Evolutionary conservation across 2,113 vertebrate species (phyloP).

Genomic region (Sialia sialis): DNA sequence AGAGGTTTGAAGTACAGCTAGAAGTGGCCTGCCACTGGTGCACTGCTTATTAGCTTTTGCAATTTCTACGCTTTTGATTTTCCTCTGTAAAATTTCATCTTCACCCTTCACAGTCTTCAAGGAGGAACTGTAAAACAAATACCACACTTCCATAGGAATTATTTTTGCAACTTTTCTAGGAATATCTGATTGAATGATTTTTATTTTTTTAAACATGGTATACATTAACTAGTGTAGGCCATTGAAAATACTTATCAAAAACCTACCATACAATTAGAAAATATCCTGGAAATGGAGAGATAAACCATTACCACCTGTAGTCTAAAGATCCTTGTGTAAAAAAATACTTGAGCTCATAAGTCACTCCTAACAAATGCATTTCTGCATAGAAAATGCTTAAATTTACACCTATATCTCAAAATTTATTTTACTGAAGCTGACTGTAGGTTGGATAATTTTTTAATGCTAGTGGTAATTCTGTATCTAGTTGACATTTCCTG

Average conservation of each 20-base stretch:
- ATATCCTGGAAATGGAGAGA: background rate
- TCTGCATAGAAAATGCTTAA: background rate
- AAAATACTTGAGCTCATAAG: background rate
- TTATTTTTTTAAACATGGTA: background rate
- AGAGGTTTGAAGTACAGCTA: background rate
- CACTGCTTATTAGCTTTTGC: background rate
- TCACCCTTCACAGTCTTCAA: background rate
- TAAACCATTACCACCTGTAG: background rate
- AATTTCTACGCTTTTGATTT: background rate
- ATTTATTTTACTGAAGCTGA: background rate
- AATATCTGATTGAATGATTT: background rate
- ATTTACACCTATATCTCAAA: background rate
- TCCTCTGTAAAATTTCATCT: background rate
- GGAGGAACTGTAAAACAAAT: background rate
- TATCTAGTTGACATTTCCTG: background rate
- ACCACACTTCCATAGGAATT: background rate
- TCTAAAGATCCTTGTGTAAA: background rate
- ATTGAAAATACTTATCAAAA: background rate
- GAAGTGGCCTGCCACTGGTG: background rate
- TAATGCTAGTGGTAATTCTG: background rate
- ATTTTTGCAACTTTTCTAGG: background rate
- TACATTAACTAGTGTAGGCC: background rate
- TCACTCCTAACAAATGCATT: background rate
- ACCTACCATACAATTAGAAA: background rate
- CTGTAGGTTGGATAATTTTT: background rate